phyloP scores from a whole-genome alignment of 2,797 vertebrate species.

The Rhabdophis nuchalis region DNA sequence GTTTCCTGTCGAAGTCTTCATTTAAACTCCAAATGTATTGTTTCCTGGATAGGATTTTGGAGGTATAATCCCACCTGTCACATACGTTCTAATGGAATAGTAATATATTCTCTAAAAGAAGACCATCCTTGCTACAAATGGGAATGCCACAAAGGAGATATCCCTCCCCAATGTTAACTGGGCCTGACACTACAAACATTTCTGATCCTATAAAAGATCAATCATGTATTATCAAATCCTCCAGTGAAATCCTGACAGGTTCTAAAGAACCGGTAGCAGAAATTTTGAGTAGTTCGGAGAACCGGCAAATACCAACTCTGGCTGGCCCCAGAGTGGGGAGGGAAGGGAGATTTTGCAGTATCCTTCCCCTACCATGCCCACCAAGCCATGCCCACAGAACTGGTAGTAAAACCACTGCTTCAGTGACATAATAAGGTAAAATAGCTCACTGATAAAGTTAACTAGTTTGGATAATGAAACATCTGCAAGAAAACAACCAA shows the following conservation, averaged over 20 bases:
- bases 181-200: not conserved
- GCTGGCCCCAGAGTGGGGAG: no score
- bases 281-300: no score
- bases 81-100: not conserved
- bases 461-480: not conserved
- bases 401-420: not conserved
- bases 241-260: not conserved
- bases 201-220: not conserved
- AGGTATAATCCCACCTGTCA: not conserved
- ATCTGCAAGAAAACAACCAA: not conserved
- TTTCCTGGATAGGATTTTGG: constrained; percentile 22
- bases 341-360: no score
- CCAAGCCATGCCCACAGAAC: no score
- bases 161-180: not conserved
- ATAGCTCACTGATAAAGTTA: not conserved
- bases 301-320: no score
- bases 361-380: no score
- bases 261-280: no score
- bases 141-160: not conserved
- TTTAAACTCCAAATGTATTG: not conserved
- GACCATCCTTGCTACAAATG: not conserved
- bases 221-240: not conserved
- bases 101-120: not conserved
- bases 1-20: not conserved
- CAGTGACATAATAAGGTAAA: not conserved